A percentile compares a stretch with the other conserved stretches of the same genome.
Evolutionary conservation across 1,140 invertebrate species (phyloP).

Genomic region (Papilio dardanus): DNA sequence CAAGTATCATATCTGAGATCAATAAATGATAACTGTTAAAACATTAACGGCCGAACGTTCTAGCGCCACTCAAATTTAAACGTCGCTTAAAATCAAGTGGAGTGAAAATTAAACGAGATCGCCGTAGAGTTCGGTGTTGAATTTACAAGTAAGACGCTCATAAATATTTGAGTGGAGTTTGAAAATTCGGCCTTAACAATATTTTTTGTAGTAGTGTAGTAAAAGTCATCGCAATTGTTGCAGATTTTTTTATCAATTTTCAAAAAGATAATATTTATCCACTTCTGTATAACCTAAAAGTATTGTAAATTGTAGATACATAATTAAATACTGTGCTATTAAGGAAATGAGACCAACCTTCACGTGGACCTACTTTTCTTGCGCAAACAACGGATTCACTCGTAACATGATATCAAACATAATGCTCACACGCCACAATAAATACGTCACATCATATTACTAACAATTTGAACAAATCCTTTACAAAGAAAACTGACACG

Average conservation of each 20-base stretch:
- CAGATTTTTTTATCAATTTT: no score
- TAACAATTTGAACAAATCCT: not conserved
- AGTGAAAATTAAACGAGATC: no score
- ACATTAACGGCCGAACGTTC: no score
- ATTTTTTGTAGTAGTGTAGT: not conserved
- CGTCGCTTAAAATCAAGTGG: no score
- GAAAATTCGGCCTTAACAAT: no score
- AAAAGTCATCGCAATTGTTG: not conserved
- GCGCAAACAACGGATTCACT: slow-evolving; percentile 21
- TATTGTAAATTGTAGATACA: not conserved
- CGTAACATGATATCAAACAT: not conserved
- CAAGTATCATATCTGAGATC: not conserved
- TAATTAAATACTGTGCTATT: not conserved
- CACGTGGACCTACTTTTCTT: slow-evolving; percentile 20
- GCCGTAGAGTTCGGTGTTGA: no score
- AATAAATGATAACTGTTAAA: not conserved
- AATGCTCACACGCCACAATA: not conserved
- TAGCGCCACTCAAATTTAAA: no score
- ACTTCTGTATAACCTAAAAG: slow-evolving; percentile 22
- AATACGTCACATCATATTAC: not conserved
- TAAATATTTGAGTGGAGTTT: no score
- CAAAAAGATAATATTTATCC: no score
- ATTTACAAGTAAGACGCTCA: no score
- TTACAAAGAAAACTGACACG: not conserved
- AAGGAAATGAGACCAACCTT: slow-evolving; percentile 10